Conservation (phyloP, 1,140 invertebrate species). For the Wasmannia auropunctata region DNA sequence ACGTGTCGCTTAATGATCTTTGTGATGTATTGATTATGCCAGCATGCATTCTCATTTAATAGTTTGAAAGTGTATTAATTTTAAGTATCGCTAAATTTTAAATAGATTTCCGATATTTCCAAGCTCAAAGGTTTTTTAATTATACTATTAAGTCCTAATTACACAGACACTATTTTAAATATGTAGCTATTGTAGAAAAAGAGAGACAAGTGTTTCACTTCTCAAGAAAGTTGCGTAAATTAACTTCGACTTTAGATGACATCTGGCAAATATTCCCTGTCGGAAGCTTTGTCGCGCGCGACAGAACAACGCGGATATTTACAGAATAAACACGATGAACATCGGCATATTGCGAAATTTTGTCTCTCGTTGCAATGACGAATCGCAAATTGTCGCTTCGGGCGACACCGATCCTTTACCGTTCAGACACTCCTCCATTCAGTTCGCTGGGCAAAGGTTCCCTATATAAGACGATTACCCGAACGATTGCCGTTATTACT, state of each 20-base stretch:
- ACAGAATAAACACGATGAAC: neutral
- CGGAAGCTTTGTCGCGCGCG: neutral
- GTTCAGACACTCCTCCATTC: neutral
- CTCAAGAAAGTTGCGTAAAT: neutral
- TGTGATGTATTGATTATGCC: neutral
- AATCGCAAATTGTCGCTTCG: conserved; percentile 36
- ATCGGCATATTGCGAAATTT: conserved; percentile 15
- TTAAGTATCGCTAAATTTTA: neutral
- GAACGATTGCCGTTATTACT: conserved; percentile 60
- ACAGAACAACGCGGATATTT: conserved; percentile 26
- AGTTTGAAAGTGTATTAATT: neutral
- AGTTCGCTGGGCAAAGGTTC: conserved; percentile 33
- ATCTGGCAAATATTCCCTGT: neutral
- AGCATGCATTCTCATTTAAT: neutral
- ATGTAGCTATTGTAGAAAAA: neutral
- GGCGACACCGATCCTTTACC: neutral
- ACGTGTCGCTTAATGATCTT: neutral
- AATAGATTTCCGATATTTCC: neutral
- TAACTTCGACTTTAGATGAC: neutral
- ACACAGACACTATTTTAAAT: neutral
- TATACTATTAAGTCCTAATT: neutral
- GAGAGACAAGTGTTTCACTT: neutral
- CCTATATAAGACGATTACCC: conserved; percentile 54
- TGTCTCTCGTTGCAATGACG: conserved; percentile 9
- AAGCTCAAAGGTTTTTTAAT: neutral